Evolutionary conservation across 1,140 invertebrate species (phyloP).

Genomic region (Mylabris phalerata): DNA sequence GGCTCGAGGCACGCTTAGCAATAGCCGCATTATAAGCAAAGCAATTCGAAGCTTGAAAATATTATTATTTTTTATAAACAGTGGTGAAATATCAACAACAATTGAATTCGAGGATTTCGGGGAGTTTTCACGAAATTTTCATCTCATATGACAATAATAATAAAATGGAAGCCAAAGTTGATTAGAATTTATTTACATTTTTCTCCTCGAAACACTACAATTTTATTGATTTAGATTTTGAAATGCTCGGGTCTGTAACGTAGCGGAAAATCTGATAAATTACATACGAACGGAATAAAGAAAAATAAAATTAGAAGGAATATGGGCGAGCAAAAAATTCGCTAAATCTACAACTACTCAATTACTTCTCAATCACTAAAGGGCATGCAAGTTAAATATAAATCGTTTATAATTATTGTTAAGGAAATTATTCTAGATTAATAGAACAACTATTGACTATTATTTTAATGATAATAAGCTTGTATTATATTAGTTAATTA

Average conservation of each 20-base stretch:
- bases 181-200: constrained; percentile 23
- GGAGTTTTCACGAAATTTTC: too few species aligned
- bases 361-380: constrained; percentile 5
- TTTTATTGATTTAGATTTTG: too few species aligned
- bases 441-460: constrained; percentile 38
- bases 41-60: constrained; percentile 1
- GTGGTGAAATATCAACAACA: constrained; percentile 31
- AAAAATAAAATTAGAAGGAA: neutral
- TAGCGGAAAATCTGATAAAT: neutral
- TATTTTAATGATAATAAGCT: constrained; percentile 35
- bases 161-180: constrained; percentile 36
- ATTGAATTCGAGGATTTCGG: constrained; percentile 3
- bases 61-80: too few species aligned
- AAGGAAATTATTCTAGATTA: constrained; percentile 38
- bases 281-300: too few species aligned
- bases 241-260: constrained; percentile 2
- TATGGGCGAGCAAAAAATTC: constrained; percentile 27
- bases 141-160: constrained; percentile 4
- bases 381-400: constrained; percentile 40
- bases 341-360: constrained; percentile 36
- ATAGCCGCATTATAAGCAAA: constrained; percentile 29
- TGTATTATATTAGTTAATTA: constrained; percentile 3
- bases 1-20: constrained; percentile 20
- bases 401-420: constrained; percentile 28
- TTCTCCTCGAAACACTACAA: too few species aligned